A percentile compares a stretch with the other conserved stretches of the same genome.
phyloP scores from a whole-genome alignment of 2,797 vertebrate species.

The Hafferia zeledoni region DNA sequence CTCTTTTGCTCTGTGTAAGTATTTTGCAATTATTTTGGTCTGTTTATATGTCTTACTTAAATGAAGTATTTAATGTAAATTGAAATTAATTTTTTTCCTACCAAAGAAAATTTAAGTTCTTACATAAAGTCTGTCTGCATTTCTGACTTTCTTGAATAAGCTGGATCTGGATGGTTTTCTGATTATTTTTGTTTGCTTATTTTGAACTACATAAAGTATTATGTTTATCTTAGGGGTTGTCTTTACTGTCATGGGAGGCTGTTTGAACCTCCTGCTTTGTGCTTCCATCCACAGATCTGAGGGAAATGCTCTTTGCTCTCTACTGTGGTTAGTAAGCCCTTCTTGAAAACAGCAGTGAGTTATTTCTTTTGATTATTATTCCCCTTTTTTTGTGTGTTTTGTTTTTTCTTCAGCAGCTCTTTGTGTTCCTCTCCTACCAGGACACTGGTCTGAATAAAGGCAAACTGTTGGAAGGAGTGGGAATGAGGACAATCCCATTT shows the following conservation, averaged over 20 bases:
- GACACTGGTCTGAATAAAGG: background rate
- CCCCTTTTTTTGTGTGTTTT: background rate
- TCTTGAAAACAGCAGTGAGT: background rate
- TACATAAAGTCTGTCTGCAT: background rate
- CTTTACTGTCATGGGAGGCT: background rate
- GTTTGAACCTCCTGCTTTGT: background rate
- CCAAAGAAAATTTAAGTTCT: background rate
- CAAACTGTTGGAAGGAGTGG: background rate
- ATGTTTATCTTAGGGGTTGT: background rate
- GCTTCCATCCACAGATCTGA: background rate
- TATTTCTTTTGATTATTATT: background rate
- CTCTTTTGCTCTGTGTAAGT: background rate
- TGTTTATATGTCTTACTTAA: background rate
- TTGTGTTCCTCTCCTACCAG: background rate
- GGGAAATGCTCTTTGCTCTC: background rate
- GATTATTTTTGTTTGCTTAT: background rate
- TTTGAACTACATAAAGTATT: background rate
- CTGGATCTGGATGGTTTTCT: background rate
- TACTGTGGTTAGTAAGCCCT: background rate
- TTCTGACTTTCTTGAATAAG: constrained; percentile 12
- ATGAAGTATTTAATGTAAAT: background rate
- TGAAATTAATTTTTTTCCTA: background rate
- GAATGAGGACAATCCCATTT: background rate
- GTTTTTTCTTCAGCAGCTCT: background rate
- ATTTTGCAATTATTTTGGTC: background rate